Conservation (phyloP, 2,888 invertebrate genomes). For the Chymomyza procnemis region DNA sequence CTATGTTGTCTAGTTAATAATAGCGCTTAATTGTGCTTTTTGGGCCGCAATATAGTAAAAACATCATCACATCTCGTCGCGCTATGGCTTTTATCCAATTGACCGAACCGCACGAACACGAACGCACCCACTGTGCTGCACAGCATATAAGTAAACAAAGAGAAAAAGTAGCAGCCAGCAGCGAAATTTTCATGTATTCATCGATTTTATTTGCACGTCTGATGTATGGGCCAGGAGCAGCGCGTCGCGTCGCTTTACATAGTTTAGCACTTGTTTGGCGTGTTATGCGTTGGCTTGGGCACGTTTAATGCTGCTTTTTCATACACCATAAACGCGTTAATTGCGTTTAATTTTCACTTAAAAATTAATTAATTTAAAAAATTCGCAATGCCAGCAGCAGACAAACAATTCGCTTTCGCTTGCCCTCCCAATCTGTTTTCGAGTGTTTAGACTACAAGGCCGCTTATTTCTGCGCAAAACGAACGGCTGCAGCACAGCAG, state of each 20-base stretch:
- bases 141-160: constrained; percentile 59
- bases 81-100: not conserved
- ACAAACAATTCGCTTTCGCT: not conserved
- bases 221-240: not conserved
- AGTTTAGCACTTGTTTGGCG: not conserved
- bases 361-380: constrained; percentile 4
- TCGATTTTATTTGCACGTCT: constrained; percentile 4
- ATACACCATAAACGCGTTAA: not conserved
- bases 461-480: not conserved
- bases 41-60: constrained; percentile 32
- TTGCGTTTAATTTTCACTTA: not conserved
- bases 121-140: constrained; percentile 42
- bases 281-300: not conserved
- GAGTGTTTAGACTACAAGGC: not conserved
- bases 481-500: not conserved
- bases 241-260: not conserved
- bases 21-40: constrained; percentile 42
- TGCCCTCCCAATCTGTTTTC: not conserved
- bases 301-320: not conserved
- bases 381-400: constrained; percentile 1
- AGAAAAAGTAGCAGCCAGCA: constrained; percentile 52
- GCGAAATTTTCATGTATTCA: constrained; percentile 8
- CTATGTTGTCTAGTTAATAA: constrained; percentile 31
- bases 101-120: not conserved
- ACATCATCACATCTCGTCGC: constrained; percentile 36